Base-by-base conservation (phyloP, 2,888 invertebrate species). In the Leucoptera coffeella region DNA sequence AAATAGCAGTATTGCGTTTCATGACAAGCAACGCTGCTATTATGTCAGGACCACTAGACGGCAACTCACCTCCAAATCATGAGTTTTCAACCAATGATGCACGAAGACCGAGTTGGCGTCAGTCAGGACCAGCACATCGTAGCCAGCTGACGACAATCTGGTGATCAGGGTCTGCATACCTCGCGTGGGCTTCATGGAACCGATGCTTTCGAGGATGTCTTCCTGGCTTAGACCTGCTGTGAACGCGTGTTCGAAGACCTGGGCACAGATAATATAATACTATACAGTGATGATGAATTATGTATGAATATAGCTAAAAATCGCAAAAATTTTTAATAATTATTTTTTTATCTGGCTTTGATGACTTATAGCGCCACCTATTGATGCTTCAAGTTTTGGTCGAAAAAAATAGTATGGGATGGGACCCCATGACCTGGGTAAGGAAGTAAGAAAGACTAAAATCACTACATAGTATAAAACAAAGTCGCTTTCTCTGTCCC, bases 241-340 rank as follows among this genome's bases (percentile, higher is more conserved):
- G 40, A 49, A 62, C 0, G 65, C 67, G 38, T 65, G 64, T 26
- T 62, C 59, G 40, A 69, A 67, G 0, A 67, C 53, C 67, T 69
- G 48, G 1, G 10, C 4, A 7, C 15, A 13, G 14, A 22, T 15
- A 15, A 11, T 10, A 3, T 3, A 11, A 22, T 8, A 8, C 11
- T 22, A 11, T 11, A 22, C 11, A 22, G 11, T n/a, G 11, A 22
- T 10, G 22, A 8, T n/a, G 8, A 22, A n/a, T n/a, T n/a, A n/a
- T n/a, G n/a, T n/a, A n/a, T n/a, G n/a, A n/a, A n/a, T n/a, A n/a
- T n/a, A n/a, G n/a, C n/a, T n/a, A n/a, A n/a, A n/a, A n/a, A n/a
- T n/a, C n/a, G n/a, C n/a, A n/a, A n/a, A n/a, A n/a, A n/a, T n/a
- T n/a, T n/a, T n/a, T n/a, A n/a, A n/a, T n/a, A n/a, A n/a, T n/a